Conservation (phyloP, 2,113 vertebrate species). For the Clarias gariepinus region DNA sequence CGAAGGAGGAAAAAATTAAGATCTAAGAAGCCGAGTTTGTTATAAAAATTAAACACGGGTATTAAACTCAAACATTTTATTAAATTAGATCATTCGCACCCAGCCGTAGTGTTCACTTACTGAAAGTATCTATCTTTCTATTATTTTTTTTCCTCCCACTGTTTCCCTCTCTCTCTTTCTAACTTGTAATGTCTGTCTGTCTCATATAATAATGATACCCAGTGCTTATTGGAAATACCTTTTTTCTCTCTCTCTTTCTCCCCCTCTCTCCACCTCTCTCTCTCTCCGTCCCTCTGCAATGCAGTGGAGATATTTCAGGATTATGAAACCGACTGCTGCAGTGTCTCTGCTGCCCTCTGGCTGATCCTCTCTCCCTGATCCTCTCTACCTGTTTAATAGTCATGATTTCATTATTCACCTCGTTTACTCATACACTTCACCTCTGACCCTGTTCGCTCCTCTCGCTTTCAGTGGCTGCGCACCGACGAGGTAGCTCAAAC, state of each 20-base stretch:
- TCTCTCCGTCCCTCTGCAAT: conserved; percentile 70
- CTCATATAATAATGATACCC: not conserved
- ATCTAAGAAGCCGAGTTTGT: too few species aligned
- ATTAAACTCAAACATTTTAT: too few species aligned
- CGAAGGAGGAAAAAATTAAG: not conserved
- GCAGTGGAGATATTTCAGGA: conserved; percentile 64
- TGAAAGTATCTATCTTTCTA: not conserved
- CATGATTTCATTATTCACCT: not conserved
- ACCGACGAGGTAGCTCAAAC: conserved; percentile 84
- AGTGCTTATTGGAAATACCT: not conserved
- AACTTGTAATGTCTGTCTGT: too few species aligned
- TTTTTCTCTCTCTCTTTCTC: not conserved
- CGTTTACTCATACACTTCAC: not conserved
- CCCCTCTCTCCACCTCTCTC: conserved; percentile 14
- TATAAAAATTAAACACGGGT: not conserved
- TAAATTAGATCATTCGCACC: too few species aligned
- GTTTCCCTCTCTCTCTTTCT: too few species aligned
- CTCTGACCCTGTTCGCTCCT: not conserved
- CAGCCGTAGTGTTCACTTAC: not conserved
- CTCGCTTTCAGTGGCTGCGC: conserved; percentile 86
- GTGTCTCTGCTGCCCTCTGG: conserved; percentile 69
- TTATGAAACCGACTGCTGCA: conserved; percentile 39
- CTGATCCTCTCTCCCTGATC: not conserved
- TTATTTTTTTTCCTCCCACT: too few species aligned
- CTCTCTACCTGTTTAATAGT: not conserved